Evolutionary conservation across 2,888 invertebrate genomes (phyloP), one percentile per base, ranked within the genome.

Genomic region (Caenorhabditis auriculariae): DNA sequence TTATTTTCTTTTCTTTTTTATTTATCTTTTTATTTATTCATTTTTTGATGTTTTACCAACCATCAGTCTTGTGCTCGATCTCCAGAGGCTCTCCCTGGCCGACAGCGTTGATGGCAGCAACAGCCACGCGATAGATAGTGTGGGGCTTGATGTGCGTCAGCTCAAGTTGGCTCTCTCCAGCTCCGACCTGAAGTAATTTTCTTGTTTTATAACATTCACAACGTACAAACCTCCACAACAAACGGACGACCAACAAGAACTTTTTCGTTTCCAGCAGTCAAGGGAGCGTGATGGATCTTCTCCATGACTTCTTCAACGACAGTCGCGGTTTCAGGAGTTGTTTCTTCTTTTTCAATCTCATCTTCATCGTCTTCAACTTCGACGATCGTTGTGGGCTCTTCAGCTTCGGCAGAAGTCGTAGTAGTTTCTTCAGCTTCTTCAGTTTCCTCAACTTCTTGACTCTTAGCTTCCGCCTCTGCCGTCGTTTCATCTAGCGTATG

Each of bases 71-170:
- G 50, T 93, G 87, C 82, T 88, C 87, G 72, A 90, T 87, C 81
- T 88, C 87, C 39, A 89, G 89, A 1, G 91, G 88, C 59, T 87
- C 85, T 77, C 92, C 91, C 83, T 85, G 88, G 55, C 93, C 93
- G 65, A 93, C 89, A 24, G 87, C 84, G 83, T 94, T 94, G 82
- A 89, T 89, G 42, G 93, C 93, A 71, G 88, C 86, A 55, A 93
- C 85, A 81, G 91, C 89, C 78, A 91, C 88, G 80, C 87, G 88
- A 85, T 94, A 93, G 69, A 87, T 88, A 4, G 90, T 89, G 82
- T 91, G 89, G 0, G 91, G 88, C 51, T 85, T 85, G 21, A 94
- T 86, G 17, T 86, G 46, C 9, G 60, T 59, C 9, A 69, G 27
- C 26, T 68, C 63, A 32, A 71, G 23, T 7, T 61, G 47, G 7